Conservation (phyloP, 2,113 vertebrate species). For the Tachycineta bicolor region DNA sequence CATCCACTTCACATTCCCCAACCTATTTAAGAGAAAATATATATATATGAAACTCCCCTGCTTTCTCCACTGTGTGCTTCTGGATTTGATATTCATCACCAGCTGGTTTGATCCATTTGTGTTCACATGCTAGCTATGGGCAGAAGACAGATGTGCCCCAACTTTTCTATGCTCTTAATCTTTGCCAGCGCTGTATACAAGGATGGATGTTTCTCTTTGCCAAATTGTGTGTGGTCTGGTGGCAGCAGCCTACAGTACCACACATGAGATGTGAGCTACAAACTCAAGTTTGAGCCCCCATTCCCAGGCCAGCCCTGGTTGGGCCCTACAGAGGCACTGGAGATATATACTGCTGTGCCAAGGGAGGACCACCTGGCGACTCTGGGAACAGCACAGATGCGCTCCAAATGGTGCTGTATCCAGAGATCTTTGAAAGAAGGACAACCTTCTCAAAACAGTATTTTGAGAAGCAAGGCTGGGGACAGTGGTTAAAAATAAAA, state of each 20-base stretch:
- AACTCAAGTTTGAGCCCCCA: not conserved
- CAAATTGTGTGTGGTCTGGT: conserved; percentile 38
- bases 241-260: conserved; percentile 32
- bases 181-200: conserved; percentile 8
- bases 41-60: not conserved
- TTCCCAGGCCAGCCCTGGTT: not conserved
- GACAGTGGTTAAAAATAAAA: conserved; percentile 41
- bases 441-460: conserved; percentile 7
- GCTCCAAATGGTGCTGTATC: not conserved
- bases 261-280: not conserved
- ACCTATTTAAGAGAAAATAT: not conserved
- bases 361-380: not conserved
- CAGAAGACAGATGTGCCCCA: conserved; percentile 50
- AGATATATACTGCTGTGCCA: not conserved
- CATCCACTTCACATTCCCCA: not conserved
- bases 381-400: not conserved
- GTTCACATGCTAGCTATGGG: conserved; percentile 33
- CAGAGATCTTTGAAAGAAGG: not conserved
- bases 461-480: not conserved
- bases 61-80: not conserved
- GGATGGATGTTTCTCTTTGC: not conserved
- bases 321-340: not conserved
- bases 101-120: conserved; percentile 31
- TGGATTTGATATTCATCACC: conserved; percentile 42
- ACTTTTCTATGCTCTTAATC: conserved; percentile 40